Conservation (phyloP, 2,888 invertebrate genomes). For the Hartigia nigra region DNA sequence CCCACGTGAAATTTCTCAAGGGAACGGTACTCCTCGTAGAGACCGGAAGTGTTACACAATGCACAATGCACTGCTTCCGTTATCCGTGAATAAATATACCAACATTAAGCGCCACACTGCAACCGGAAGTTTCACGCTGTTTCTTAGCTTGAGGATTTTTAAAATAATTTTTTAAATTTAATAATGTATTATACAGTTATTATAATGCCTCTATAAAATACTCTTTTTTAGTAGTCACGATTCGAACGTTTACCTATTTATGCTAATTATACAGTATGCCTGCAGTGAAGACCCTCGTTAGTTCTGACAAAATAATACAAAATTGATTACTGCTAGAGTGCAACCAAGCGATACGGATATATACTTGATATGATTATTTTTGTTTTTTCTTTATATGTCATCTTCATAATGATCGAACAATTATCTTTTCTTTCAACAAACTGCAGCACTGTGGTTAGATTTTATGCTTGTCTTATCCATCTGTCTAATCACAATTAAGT, state of each 20-base stretch:
- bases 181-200: neutral
- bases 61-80: constrained; percentile 19
- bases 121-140: neutral
- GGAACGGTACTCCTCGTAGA: constrained; percentile 24
- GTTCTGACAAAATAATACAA: neutral
- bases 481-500: neutral
- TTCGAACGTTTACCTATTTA: neutral
- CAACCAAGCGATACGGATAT: neutral
- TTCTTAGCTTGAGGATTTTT: neutral
- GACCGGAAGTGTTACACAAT: constrained; percentile 39
- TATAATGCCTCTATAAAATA: neutral
- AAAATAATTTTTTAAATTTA: neutral
- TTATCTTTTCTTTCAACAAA: neutral
- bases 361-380: neutral
- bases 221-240: neutral
- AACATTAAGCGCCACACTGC: constrained; percentile 17
- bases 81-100: constrained; percentile 3
- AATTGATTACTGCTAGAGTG: neutral
- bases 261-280: neutral
- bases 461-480: neutral
- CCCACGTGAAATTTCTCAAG: constrained; percentile 21
- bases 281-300: neutral
- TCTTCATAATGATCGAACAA: neutral
- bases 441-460: neutral
- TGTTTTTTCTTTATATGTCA: neutral